Evolutionary conservation across 2,797 vertebrate species (phyloP).

Genomic region (Malacoraja senta): DNA sequence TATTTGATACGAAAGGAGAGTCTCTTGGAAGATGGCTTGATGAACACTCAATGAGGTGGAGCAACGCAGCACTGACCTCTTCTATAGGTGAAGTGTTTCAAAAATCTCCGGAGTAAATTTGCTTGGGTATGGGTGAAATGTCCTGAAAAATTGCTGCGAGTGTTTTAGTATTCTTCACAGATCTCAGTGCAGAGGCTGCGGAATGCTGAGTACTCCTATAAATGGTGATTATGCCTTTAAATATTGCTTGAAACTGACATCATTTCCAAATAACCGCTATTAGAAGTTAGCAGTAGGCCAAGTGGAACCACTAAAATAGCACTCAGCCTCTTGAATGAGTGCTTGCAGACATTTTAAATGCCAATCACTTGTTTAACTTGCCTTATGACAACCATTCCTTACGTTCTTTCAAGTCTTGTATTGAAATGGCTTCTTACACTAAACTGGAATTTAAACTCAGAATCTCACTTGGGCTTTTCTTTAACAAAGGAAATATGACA

Average conservation of each 20-base stretch:
- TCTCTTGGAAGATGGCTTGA: not conserved
- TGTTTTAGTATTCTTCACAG: not conserved
- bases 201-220: not conserved
- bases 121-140: not conserved
- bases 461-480: not conserved
- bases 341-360: not conserved
- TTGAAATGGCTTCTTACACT: not conserved
- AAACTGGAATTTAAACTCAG: not conserved
- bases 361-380: not conserved
- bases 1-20: not conserved
- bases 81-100: not conserved
- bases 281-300: not conserved
- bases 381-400: not conserved
- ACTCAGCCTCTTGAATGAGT: not conserved
- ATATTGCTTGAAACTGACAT: not conserved
- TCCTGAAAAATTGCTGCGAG: not conserved
- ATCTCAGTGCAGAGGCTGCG: not conserved
- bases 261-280: not conserved
- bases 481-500: not conserved
- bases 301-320: not conserved
- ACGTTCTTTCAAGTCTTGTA: not conserved
- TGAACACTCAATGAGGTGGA: not conserved
- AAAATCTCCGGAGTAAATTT: not conserved
- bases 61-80: not conserved
- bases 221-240: not conserved